Base-by-base conservation (phyloP, 2,888 invertebrate genomes). In the Pinctada fucata region DNA sequence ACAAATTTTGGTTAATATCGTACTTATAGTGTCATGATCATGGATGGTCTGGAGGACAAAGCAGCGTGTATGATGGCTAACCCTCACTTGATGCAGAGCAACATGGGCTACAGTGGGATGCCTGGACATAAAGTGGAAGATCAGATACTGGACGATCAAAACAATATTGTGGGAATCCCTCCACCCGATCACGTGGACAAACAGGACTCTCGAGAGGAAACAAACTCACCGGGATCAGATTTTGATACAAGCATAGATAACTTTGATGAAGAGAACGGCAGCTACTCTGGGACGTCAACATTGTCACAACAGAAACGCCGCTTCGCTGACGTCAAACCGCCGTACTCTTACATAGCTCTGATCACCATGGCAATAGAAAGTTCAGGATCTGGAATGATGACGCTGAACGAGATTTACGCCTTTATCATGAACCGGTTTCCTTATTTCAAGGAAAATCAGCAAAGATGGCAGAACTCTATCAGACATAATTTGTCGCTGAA, bases 331-430 rank as follows among this genome's bases (percentile, higher is more conserved):
- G 98, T 99, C 93, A 99, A 99, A 94, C 99, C 99, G 82, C 99
- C 99, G 66, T 99, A 98, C 93, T 99, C 99, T 68, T 99, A 99
- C 94, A 99, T 99, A 92, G 98, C 99, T 73, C 94, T 99, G 85
- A 99, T 99, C 72, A 99, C 99, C 83, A 99, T 99, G 99, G 99
- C 99, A 81, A 99, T 99, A 90, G 98, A 99, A 96, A 97, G 97
- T 91, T 97, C 97, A n/a, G 95, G 96, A 71, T 98, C 98, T 93
- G 98, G 98, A 93, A 99, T 99, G 98, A 94, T 98, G 91, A 96
- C 96, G 10, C 93, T 96, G 81, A 95, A 95, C 72, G 96, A 97
- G 92, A 97, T 97, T 91, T 97, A 97, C 94, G 82, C 82, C 5
- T 98, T 97, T 94, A 97, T 97, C 93, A 97, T 97, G 93, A 97